Evolutionary conservation across 2,113 vertebrate species (phyloP), one percentile per base, ranked within the genome.

Genomic region (Salvator merianae): DNA sequence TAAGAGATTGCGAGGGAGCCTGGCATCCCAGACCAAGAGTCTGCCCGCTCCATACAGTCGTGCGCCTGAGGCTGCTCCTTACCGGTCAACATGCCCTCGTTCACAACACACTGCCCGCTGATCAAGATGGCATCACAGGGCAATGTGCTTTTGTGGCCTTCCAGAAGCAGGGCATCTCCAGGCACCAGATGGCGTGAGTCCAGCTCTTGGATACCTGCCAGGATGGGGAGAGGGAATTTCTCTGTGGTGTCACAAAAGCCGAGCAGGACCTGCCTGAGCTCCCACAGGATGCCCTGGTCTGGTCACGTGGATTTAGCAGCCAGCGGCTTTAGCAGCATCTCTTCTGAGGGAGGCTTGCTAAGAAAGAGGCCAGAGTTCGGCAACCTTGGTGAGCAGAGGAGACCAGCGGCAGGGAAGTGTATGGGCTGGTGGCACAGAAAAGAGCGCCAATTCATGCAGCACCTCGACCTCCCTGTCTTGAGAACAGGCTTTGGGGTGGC

Each of bases 51-150:
- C n/a, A 34, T 12, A 10, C 66, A 32, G 13, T 5, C 30, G 26
- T 34, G 7, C 16, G 13, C 4, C 40, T 32, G 32, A 4, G 7
- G 8, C 72, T 13, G 7, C 73, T 14, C 40, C 70, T 0, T 93
- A 97, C 97, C 97, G 92, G 97, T 97, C 80, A 97, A 92, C 96
- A 96, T 96, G 91, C 95, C 94, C 93, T 97, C 97, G 50, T 97
- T 94, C 1, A 97, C 95, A 77, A 93, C 88, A 69, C 96, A 97
- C 86, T 90, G 92, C 68, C 97, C 96, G 0, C 94, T 94, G 71
- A 96, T 79, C 81, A 97, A 90, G 65, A 97, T 18, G 75, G 95
- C 96, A 82, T 97, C 97, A 32, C 96, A 97, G 2, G 96, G 94
- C 89, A 97, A 85, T 47, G 95, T 82, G 9, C 89, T 74, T 88